Conservation (phyloP, 2,797 vertebrate genomes). For the Acipenser transmontanus region DNA sequence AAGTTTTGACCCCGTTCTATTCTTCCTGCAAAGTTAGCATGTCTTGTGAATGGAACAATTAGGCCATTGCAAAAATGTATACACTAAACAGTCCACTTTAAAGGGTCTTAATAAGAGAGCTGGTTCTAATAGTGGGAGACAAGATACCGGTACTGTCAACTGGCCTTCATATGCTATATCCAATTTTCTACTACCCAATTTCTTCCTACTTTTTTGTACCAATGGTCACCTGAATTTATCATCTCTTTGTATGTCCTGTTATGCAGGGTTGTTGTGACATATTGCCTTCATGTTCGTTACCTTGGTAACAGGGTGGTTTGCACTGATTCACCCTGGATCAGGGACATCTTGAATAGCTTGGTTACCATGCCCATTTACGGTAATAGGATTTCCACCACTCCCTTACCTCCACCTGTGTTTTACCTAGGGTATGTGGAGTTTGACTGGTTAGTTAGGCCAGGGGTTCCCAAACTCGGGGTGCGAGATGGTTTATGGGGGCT, state of each 20-base stretch:
- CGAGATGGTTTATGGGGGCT: too few relatives aligned
- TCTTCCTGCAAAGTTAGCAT: background rate
- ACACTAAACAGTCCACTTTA: background rate
- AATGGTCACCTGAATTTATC: too few relatives aligned
- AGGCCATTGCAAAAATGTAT: background rate
- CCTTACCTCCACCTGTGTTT: background rate
- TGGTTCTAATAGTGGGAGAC: too few relatives aligned
- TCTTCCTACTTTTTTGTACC: too few relatives aligned
- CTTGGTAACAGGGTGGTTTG: conserved; percentile 14
- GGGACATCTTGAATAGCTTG: background rate
- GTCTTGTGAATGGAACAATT: background rate
- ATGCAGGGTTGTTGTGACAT: background rate
- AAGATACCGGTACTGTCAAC: too few relatives aligned
- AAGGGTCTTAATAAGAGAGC: too few relatives aligned
- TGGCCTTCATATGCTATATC: too few relatives aligned
- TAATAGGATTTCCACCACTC: background rate
- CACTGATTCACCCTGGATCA: conserved; percentile 12
- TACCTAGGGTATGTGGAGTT: background rate
- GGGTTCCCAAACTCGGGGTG: too few relatives aligned
- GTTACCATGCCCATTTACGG: background rate
- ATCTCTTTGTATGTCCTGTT: too few relatives aligned
- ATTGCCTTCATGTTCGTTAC: conserved; percentile 11
- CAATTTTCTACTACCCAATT: too few relatives aligned
- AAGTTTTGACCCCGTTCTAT: conserved; percentile 9
- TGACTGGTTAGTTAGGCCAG: too few relatives aligned